Base-by-base conservation (phyloP, 2,113 vertebrate genomes). In the Oceanodroma tethys region DNA sequence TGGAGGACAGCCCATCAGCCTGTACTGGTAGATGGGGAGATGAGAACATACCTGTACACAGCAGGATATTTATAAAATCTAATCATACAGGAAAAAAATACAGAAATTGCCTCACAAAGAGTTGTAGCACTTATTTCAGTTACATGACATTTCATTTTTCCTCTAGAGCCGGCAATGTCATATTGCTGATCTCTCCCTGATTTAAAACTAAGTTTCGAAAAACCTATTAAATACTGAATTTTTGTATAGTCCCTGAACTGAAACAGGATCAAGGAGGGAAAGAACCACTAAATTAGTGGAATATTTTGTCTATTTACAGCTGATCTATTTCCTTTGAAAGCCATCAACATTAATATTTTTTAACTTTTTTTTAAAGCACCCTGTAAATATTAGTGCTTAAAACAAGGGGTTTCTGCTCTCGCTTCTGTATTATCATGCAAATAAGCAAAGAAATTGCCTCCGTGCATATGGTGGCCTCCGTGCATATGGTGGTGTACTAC, bases 101-200 rank as follows among this genome's bases (percentile, higher is more conserved):
- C 60, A 67, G 68, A 83, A 92, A 72, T 48, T 52, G 62, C 75
- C 32, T 95, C 88, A 76, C 89, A 70, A 85, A 65, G 81, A 76
- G 59, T 59, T 83, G 75, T 62, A 89, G 80, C 32, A 43, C 81
- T 97, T 85, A 68, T 70, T 94, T 79, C 93, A 83, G 52, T 76
- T 91, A 86, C 78, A 90, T 62, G 87, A 91, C 90, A 93, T 94
- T 91, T 95, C 82, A 81, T 94, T 95, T 95, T 91, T 81, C 63
- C 63, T 92, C 82, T 56, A 9, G 2, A 88, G 82, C 72, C 0
- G 0, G 47, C 59, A 70, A 30, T 89, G 85, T 84, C 87, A 81
- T 43, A 52, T 38, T 68, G 87, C 79, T 96, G 89, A 83, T 95
- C 73, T 60, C 70, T 55, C 40, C 43, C 78, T 55, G 36, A 93